Evolutionary conservation across 2,888 invertebrate species (phyloP).

Genomic region (Lasioglossum malachurum): DNA sequence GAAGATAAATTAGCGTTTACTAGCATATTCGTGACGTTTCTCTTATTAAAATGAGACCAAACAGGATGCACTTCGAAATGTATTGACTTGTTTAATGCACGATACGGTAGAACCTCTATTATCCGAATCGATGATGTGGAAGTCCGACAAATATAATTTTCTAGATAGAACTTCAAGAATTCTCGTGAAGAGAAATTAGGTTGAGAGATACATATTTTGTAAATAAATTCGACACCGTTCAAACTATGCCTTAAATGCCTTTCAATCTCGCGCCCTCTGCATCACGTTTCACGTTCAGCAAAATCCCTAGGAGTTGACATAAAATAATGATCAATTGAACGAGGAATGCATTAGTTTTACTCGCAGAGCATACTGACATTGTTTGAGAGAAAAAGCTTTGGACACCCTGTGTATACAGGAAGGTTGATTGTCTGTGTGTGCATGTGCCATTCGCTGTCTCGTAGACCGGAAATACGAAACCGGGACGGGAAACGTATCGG

Average conservation of each 20-base stretch:
- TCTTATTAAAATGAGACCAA: too few relatives aligned
- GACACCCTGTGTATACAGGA: not conserved
- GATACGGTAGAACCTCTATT: too few relatives aligned
- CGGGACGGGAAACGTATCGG: slow-evolving; percentile 48
- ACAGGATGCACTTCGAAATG: too few relatives aligned
- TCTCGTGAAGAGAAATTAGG: too few relatives aligned
- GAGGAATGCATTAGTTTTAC: not conserved
- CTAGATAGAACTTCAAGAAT: too few relatives aligned
- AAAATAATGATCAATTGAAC: not conserved
- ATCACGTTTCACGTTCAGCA: not conserved
- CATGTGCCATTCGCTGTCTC: slow-evolving; percentile 34
- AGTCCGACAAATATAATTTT: too few relatives aligned
- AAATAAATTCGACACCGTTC: not conserved
- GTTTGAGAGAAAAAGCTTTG: not conserved
- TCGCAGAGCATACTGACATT: not conserved
- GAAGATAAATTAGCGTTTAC: too few relatives aligned
- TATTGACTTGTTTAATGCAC: too few relatives aligned
- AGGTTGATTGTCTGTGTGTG: not conserved
- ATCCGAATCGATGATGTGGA: too few relatives aligned
- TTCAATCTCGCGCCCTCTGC: not conserved
- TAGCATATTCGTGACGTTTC: not conserved
- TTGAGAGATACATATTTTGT: not conserved
- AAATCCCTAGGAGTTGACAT: not conserved
- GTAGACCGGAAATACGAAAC: slow-evolving; percentile 32
- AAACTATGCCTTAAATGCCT: not conserved